Evolutionary conservation across 2,888 invertebrate genomes (phyloP), one percentile per base, ranked within the genome.

Genomic region (Euproctis similis): DNA sequence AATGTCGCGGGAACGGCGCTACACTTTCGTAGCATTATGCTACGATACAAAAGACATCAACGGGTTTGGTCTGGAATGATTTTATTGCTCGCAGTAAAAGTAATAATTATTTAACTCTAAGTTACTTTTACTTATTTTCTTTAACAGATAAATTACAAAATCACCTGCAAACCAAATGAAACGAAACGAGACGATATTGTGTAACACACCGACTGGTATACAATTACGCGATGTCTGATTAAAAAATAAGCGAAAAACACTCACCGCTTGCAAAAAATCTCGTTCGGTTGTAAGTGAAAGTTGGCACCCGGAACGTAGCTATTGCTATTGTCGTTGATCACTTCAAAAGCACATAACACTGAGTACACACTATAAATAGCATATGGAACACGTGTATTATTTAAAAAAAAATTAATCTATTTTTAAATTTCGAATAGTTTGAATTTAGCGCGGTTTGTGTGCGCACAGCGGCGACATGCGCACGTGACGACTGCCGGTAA

Each of bases 201-300:
- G 65, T 62, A 70, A 70, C 53, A 49, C 37, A 48, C 51, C 34
- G 42, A 52, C 40, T 39, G 34, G 30, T 44, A 46, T 52, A 64
- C 58, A 66, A 71, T 69, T 70, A 69, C 65, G 67, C 56, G 58
- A 62, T 38, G 43, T 52, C 52, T 56, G 60, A 69, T 72, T 64
- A 73, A 75, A n/a, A n/a, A 72, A 70, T 59, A 65, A 72, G 60
- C 35, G 55, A 53, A 64, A 65, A 66, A 61, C 61, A 74, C 82
- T 80, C 59, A 81, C 80, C 78, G 53, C 53, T 77, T 64, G 75
- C 74, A 71, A 78, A 73, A 78, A 74, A 56, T 52, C n/a, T n/a
- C n/a, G 53, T 40, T 39, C 36, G 49, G 60, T 59, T 50, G 53
- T 37, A 50, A 62, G 75, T 66, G 72, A 76, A 72, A 75, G 70